Conservation (phyloP, 2,797 vertebrate species). For the Sparidentex hasta region DNA sequence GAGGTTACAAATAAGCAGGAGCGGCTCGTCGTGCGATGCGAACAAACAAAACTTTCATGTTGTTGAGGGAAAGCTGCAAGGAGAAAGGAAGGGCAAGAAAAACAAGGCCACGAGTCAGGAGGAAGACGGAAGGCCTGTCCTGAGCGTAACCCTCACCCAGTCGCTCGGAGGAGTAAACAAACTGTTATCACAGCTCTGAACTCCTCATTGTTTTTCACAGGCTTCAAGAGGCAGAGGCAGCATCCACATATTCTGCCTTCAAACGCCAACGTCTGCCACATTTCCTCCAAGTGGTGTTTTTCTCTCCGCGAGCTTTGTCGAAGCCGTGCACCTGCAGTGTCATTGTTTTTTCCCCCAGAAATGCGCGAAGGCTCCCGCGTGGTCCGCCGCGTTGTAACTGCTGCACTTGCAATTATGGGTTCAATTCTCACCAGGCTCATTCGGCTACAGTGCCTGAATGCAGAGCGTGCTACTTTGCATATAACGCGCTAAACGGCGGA, state of each 20-base stretch:
- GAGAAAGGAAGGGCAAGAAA: slow-evolving; percentile 1
- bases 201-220: neutral
- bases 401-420: slow-evolving; percentile 76
- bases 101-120: neutral
- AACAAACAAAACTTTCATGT: slow-evolving; percentile 29
- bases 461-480: slow-evolving; percentile 65
- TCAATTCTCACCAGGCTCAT: slow-evolving; percentile 72
- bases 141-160: slow-evolving; percentile 20
- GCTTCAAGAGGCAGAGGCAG: slow-evolving; percentile 16
- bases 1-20: slow-evolving; percentile 40
- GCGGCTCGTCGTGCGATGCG: slow-evolving; percentile 27
- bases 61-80: slow-evolving; percentile 8
- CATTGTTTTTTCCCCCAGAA: slow-evolving; percentile 54
- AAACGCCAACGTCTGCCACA: slow-evolving; percentile 41
- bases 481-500: slow-evolving; percentile 42
- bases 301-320: slow-evolving; percentile 12
- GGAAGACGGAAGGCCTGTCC: slow-evolving; percentile 2
- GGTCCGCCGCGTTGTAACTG: slow-evolving; percentile 60
- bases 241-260: slow-evolving; percentile 25
- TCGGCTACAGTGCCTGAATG: slow-evolving; percentile 53
- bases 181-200: slow-evolving; percentile 29
- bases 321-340: slow-evolving; percentile 62
- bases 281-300: slow-evolving; percentile 39
- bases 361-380: slow-evolving; percentile 51
- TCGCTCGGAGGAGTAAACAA: slow-evolving; percentile 27